A percentile compares a stretch with the other conserved stretches of the same genome.
phyloP scores from a whole-genome alignment of 2,113 vertebrate species.

The Sturnus vulgaris region DNA sequence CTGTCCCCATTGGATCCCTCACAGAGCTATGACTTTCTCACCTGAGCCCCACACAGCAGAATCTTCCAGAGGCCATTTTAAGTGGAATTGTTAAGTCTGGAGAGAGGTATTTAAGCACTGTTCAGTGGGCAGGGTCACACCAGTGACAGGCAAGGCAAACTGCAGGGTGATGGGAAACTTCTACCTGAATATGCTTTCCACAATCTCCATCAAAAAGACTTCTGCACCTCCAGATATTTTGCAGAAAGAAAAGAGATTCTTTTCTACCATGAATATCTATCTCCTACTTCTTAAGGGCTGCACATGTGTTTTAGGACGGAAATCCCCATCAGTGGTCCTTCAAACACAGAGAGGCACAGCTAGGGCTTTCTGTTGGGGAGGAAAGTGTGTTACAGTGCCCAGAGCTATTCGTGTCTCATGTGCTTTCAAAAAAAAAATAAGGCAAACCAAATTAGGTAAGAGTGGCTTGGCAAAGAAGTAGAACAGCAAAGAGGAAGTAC shows the following conservation, averaged over 20 bases:
- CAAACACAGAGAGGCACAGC: not conserved
- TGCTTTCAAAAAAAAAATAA: not conserved
- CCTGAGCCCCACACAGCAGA: not conserved
- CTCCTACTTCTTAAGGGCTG: not conserved
- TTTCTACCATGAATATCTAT: not conserved
- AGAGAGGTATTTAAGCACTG: not conserved
- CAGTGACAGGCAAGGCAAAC: not conserved
- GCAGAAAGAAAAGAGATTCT: not conserved
- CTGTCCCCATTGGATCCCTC: fast-evolving
- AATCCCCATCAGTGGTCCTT: not conserved
- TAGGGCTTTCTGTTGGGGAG: not conserved
- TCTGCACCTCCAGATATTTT: not conserved
- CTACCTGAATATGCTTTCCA: not conserved
- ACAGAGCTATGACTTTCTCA: not conserved
- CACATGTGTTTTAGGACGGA: not conserved
- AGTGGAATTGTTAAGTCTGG: not conserved
- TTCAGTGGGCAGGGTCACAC: not conserved
- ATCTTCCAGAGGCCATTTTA: not conserved
- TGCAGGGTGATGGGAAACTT: fast-evolving
- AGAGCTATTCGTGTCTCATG: not conserved
- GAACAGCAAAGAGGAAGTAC: not conserved
- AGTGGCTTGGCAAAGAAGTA: not conserved
- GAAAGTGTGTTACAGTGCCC: not conserved
- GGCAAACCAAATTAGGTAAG: not conserved
- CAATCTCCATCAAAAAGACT: not conserved